Evolutionary conservation across 2,888 invertebrate species (phyloP).

Genomic region (Spicauda simplicius): DNA sequence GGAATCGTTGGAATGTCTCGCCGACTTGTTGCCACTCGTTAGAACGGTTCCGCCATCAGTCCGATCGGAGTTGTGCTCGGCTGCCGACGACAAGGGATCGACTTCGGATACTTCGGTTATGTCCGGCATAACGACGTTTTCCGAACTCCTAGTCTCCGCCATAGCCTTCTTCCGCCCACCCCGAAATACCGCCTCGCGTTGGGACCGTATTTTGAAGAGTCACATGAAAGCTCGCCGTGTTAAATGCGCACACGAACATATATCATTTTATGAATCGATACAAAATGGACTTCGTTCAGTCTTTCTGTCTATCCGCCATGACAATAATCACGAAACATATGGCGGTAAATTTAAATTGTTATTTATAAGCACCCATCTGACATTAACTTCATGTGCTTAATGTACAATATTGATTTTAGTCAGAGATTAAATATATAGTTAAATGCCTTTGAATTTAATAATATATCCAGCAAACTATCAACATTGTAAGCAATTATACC

Average conservation of each 20-base stretch:
- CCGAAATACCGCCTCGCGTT: conserved; percentile 51
- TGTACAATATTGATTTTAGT: too few species aligned
- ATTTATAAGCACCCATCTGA: background rate
- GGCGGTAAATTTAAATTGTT: conserved; percentile 59
- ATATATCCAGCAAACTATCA: too few species aligned
- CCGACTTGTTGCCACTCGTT: conserved; percentile 61
- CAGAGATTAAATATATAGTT: too few species aligned
- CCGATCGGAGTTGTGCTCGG: conserved; percentile 84
- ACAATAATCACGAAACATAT: conserved; percentile 57
- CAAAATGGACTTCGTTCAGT: conserved; percentile 52
- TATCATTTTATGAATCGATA: background rate
- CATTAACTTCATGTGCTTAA: background rate
- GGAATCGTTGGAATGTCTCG: conserved; percentile 65
- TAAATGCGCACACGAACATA: conserved; percentile 41
- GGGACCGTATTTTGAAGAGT: conserved; percentile 50
- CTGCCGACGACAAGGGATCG: conserved; percentile 86
- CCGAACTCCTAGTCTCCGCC: conserved; percentile 64
- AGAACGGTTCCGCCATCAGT: conserved; percentile 76
- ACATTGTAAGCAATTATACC: too few species aligned
- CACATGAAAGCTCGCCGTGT: conserved; percentile 2
- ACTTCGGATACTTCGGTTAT: conserved; percentile 86
- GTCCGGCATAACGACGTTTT: conserved; percentile 89
- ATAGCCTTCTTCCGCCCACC: conserved; percentile 61
- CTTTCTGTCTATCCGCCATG: conserved; percentile 61
- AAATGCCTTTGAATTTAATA: too few species aligned